These are phyloP conservation scores for Myathropa florea DNA, from an alignment of 2,888 invertebrate species.

Conservation along the genomic window DNA sequence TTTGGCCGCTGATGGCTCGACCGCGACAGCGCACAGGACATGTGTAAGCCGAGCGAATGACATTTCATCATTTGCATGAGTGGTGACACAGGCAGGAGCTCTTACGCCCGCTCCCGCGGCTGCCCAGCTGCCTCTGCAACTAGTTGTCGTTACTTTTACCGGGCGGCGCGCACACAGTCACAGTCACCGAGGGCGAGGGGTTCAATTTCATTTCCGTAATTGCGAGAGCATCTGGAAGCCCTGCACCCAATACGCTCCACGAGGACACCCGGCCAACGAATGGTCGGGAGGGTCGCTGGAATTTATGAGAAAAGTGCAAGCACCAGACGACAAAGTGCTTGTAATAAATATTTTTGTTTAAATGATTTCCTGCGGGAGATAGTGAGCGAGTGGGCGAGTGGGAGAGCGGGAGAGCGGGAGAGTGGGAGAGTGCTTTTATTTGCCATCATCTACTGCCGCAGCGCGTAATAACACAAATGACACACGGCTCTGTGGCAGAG, in stretches of 20 bases:
- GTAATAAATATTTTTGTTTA: slow-evolving; percentile 60
- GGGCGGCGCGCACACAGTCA: slow-evolving; percentile 3
- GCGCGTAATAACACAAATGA: slow-evolving; percentile 17
- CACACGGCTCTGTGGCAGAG: neutral
- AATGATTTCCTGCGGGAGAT: slow-evolving; percentile 50
- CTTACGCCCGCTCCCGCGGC: neutral
- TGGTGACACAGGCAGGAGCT: neutral
- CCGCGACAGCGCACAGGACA: neutral
- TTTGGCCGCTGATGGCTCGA: slow-evolving; percentile 19
- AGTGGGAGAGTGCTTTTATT: neutral
- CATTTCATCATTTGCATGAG: slow-evolving; percentile 39
- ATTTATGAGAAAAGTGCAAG: slow-evolving; percentile 32
- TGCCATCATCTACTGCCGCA: neutral
- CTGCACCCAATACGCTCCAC: neutral
- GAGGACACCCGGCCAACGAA: neutral
- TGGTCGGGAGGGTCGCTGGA: neutral
- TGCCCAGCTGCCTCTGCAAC: neutral
- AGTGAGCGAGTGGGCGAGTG: neutral
- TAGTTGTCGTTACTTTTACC: slow-evolving; percentile 27
- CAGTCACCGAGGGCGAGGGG: neutral
- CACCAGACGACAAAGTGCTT: slow-evolving; percentile 9
- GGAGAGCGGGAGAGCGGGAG: no score
- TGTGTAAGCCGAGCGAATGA: neutral
- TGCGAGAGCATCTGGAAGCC: slow-evolving; percentile 47
- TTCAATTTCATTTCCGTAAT: slow-evolving; percentile 62